phyloP scores from a whole-genome alignment of 1,140 invertebrate species.

The Magallana angulata region DNA sequence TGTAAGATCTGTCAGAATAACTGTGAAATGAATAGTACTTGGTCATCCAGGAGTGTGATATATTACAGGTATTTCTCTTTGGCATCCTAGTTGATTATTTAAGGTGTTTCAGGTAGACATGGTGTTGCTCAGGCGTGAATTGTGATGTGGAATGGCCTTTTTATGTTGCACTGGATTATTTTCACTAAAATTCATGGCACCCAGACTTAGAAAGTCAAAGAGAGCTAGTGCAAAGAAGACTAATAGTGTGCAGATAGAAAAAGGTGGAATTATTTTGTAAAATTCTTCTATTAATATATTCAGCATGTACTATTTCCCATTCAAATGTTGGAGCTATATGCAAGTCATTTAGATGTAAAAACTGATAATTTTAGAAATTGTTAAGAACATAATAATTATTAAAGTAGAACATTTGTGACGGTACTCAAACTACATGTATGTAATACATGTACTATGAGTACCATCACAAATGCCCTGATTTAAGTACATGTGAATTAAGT shows the following conservation, averaged over 20 bases:
- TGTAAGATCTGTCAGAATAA: background rate
- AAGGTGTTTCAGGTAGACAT: background rate
- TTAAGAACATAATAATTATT: no score
- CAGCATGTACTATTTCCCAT: no score
- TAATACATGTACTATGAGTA: no score
- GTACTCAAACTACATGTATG: no score
- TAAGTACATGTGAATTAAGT: no score
- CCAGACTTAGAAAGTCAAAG: background rate
- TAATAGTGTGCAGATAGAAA: background rate
- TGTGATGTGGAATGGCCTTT: background rate
- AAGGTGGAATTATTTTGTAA: background rate
- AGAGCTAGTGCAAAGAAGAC: background rate
- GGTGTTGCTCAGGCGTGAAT: background rate
- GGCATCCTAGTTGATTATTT: background rate
- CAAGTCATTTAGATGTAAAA: no score
- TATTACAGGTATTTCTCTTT: background rate
- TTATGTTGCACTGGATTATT: background rate
- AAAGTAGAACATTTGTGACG: no score
- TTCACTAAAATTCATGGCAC: background rate
- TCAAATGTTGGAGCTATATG: no score
- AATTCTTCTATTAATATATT: no score
- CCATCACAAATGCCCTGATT: no score
- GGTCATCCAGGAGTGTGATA: background rate
- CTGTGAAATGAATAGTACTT: background rate
- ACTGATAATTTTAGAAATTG: no score